These are phyloP conservation scores for Megaceryle alcyon DNA, from an alignment of 2,797 vertebrate genomes.

Conservation along the genomic window DNA sequence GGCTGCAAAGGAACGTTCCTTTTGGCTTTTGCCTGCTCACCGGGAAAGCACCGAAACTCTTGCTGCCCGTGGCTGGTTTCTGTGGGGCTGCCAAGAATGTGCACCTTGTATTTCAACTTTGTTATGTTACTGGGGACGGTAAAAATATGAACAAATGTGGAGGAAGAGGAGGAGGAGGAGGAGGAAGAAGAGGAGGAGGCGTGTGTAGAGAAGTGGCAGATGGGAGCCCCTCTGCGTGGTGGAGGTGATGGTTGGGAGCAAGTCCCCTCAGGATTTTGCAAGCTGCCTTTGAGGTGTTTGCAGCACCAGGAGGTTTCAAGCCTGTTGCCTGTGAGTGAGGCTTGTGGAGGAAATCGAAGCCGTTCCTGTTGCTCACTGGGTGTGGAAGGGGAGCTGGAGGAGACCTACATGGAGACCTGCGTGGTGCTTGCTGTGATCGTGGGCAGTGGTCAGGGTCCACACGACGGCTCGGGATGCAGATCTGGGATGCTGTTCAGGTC, in stretches of 20 bases:
- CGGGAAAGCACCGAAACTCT: neutral
- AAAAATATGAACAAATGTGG: neutral
- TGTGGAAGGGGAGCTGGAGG: neutral
- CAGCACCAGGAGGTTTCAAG: neutral
- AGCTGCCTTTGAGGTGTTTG: neutral
- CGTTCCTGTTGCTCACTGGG: neutral
- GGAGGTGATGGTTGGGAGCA: neutral
- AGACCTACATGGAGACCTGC: no score
- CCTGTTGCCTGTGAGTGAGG: neutral
- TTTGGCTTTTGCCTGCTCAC: neutral
- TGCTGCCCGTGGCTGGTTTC: neutral
- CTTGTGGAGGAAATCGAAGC: neutral
- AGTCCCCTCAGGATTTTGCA: neutral
- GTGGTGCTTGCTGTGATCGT: accelerated
- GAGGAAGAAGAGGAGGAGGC: no score
- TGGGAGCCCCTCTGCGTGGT: neutral
- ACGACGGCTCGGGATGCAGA: accelerated
- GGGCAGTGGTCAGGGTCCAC: accelerated
- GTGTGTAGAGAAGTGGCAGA: neutral
- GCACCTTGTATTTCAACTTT: accelerated
- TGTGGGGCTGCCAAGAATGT: neutral
- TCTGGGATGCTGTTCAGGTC: no score
- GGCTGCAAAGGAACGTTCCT: neutral
- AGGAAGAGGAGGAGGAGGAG: no score
- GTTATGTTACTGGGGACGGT: accelerated